These are phyloP conservation scores for Cryptotis parvus DNA, from an alignment of 2,113 vertebrate genomes.

Conservation along the genomic window DNA sequence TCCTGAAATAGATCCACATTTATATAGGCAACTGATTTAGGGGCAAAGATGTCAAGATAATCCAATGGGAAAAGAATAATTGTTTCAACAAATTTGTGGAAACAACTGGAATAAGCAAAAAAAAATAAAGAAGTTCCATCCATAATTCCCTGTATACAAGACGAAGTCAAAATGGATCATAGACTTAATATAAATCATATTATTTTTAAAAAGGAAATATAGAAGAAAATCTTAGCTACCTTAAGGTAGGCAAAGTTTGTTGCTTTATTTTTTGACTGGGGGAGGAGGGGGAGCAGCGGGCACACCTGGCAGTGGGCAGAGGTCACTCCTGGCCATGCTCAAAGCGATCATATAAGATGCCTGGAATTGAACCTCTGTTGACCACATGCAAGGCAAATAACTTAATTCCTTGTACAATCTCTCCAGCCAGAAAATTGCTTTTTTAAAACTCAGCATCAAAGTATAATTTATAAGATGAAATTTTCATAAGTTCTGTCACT, in stretches of 20 bases:
- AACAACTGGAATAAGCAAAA: neutral
- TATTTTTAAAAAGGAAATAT: neutral
- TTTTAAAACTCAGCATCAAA: slow-evolving; percentile 27
- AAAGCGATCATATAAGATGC: too few relatives aligned
- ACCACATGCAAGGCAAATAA: too few relatives aligned
- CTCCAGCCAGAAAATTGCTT: neutral
- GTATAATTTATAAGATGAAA: neutral
- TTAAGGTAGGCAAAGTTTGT: neutral
- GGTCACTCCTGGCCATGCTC: too few relatives aligned
- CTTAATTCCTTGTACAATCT: too few relatives aligned
- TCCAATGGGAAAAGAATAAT: neutral
- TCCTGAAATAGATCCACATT: neutral
- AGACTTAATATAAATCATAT: neutral
- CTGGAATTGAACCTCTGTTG: too few relatives aligned
- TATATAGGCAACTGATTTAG: slow-evolving; percentile 13
- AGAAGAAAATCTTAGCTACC: neutral
- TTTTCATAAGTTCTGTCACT: slow-evolving; percentile 8
- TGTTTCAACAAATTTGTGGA: neutral
- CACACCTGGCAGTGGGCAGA: too few relatives aligned
- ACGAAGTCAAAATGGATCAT: neutral
- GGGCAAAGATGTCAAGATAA: neutral
- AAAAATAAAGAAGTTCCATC: neutral
- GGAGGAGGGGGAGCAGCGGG: too few relatives aligned
- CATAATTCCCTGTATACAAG: neutral
- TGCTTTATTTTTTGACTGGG: too few relatives aligned